These are phyloP conservation scores for Pseudomyrmex cubaensis DNA, from an alignment of 1,140 invertebrate genomes.

Conservation along the genomic window DNA sequence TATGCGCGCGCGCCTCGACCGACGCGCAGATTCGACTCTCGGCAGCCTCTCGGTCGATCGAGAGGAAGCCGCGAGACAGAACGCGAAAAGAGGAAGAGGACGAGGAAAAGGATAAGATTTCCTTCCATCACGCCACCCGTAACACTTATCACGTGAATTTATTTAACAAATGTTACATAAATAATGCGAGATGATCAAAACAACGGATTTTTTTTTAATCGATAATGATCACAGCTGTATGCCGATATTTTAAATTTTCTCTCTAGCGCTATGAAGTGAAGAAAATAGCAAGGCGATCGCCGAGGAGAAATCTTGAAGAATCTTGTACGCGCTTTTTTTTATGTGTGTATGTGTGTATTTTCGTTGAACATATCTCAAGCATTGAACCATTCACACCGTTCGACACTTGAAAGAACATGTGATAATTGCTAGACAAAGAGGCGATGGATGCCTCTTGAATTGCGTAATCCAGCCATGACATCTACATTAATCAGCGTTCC, in stretches of 20 bases:
- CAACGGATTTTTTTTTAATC: neutral
- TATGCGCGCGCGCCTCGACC: neutral
- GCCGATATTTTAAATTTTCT: neutral
- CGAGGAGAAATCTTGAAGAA: constrained; percentile 53
- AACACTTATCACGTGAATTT: constrained; percentile 20
- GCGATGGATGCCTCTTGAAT: constrained; percentile 30
- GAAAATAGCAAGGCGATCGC: neutral
- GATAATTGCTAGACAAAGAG: constrained; percentile 52
- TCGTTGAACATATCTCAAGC: constrained; percentile 8
- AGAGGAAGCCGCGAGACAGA: constrained; percentile 60
- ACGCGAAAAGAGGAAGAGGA: constrained; percentile 31
- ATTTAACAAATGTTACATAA: too few species aligned
- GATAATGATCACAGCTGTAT: neutral
- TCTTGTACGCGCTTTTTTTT: neutral
- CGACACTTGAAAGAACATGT: constrained; percentile 35
- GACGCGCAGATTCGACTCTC: constrained; percentile 64
- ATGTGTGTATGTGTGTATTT: neutral
- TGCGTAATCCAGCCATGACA: constrained; percentile 28
- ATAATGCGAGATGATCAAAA: neutral
- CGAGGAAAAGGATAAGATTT: constrained; percentile 57
- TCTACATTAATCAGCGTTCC: constrained; percentile 57
- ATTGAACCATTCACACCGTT: neutral
- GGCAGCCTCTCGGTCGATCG: constrained; percentile 70
- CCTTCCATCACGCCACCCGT: constrained; percentile 71
- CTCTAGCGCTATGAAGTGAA: neutral